These are phyloP conservation scores for Anguilla megastoma DNA, from an alignment of 2,797 vertebrate species.

Conservation along the genomic window DNA sequence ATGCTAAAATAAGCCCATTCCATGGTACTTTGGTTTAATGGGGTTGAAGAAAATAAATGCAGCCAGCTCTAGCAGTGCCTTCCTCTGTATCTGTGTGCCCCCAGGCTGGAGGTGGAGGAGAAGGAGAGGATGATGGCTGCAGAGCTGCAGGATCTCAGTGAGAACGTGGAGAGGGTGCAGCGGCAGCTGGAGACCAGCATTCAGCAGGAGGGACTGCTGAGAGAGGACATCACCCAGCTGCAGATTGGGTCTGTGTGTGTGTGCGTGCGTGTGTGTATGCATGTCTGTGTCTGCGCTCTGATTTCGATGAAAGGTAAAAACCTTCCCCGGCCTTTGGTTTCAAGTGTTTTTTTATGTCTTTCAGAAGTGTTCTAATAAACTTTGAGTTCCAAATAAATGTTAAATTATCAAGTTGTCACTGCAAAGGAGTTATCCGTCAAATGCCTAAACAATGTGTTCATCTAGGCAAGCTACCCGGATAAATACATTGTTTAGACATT, in stretches of 20 bases:
- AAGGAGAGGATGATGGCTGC: neutral
- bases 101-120: constrained; percentile 16
- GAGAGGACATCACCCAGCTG: constrained; percentile 25
- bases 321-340: neutral
- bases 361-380: neutral
- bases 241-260: constrained; percentile 24
- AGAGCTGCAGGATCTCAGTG: constrained; percentile 16
- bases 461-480: neutral
- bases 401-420: neutral
- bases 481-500: neutral
- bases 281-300: neutral
- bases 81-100: neutral
- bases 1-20: neutral
- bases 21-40: neutral
- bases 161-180: constrained; percentile 23
- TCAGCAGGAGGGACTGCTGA: constrained; percentile 28
- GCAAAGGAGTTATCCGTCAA: neutral
- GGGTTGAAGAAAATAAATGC: neutral
- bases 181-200: constrained; percentile 23
- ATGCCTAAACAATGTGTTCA: too few relatives aligned
- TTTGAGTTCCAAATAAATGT: neutral
- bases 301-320: neutral
- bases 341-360: neutral
- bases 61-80: neutral
- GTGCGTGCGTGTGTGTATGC: neutral